A percentile compares a stretch with the other conserved stretches of the same genome.
phyloP scores from a whole-genome alignment of 1,140 invertebrate genomes.

The Druon quercuslanigerum region DNA sequence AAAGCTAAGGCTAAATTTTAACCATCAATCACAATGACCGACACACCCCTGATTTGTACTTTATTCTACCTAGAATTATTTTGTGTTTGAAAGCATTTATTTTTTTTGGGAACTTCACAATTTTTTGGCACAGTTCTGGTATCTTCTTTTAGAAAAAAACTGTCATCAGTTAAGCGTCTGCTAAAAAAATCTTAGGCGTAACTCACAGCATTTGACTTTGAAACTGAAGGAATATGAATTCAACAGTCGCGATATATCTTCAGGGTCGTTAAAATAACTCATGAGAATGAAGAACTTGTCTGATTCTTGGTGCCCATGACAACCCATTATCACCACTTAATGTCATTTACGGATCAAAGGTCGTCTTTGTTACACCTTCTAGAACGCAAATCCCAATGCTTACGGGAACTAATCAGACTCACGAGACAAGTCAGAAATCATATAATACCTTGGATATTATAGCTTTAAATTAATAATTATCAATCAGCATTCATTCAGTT shows the following conservation, averaged over 20 bases:
- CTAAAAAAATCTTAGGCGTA: too few species aligned
- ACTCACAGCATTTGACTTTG: too few species aligned
- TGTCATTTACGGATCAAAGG: conserved; percentile 44
- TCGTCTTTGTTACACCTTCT: conserved; percentile 48
- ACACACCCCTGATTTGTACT: conserved; percentile 51
- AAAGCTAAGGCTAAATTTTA: conserved; percentile 35
- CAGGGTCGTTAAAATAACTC: conserved; percentile 50
- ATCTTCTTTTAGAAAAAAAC: background rate
- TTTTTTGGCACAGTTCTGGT: conserved; percentile 10
- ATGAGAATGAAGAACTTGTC: conserved; percentile 49
- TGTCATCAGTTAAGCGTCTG: background rate
- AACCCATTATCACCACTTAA: conserved; percentile 58
- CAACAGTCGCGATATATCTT: conserved; percentile 38
- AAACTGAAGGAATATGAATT: conserved; percentile 41
- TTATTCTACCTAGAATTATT: conserved; percentile 48
- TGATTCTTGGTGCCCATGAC: conserved; percentile 52
- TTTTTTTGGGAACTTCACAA: conserved; percentile 35
- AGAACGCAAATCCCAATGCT: background rate
- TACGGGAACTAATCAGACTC: background rate
- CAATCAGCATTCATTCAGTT: too few species aligned
- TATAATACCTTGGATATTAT: background rate
- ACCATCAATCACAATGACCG: conserved; percentile 55
- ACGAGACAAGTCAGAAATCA: background rate
- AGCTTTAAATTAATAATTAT: too few species aligned
- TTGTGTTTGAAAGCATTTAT: conserved; percentile 40